Conservation (phyloP, 2,797 vertebrate species). For the Helostoma temminkii region DNA sequence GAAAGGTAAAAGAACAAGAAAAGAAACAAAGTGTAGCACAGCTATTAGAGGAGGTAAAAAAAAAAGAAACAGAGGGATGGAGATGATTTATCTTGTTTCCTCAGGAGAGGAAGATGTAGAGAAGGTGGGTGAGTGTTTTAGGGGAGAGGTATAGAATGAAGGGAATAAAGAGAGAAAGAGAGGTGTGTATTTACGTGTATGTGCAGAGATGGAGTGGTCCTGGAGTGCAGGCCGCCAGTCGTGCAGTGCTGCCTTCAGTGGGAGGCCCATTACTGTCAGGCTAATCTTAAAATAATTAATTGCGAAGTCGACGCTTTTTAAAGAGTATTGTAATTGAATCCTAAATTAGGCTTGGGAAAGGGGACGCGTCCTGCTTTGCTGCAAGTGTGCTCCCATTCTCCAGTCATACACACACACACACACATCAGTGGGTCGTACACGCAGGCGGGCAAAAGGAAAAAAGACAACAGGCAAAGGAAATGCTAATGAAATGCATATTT, state of each 20-base stretch:
- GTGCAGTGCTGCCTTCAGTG: conserved; percentile 72
- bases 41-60: conserved; percentile 40
- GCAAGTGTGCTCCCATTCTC: conserved; percentile 81
- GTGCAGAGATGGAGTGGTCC: conserved; percentile 61
- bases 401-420: conserved; percentile 31
- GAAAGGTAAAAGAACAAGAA: conserved; percentile 38
- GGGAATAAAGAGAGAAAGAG: conserved; percentile 12
- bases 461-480: conserved; percentile 82
- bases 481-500: conserved; percentile 87
- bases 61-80: conserved; percentile 46
- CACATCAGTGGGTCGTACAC: conserved; percentile 46
- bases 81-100: conserved; percentile 62
- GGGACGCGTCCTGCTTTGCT: conserved; percentile 87
- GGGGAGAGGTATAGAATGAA: background rate
- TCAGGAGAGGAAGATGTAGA: conserved; percentile 56
- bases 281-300: conserved; percentile 90
- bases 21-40: conserved; percentile 47
- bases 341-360: conserved; percentile 87
- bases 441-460: conserved; percentile 58
- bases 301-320: conserved; percentile 87
- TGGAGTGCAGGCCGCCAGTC: conserved; percentile 67
- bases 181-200: conserved; percentile 18
- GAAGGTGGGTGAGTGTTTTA: conserved; percentile 43
- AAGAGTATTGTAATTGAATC: conserved; percentile 89
- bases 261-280: conserved; percentile 88